Evolutionary conservation across 2,888 invertebrate species (phyloP).

Genomic region (Atrina japonica): DNA sequence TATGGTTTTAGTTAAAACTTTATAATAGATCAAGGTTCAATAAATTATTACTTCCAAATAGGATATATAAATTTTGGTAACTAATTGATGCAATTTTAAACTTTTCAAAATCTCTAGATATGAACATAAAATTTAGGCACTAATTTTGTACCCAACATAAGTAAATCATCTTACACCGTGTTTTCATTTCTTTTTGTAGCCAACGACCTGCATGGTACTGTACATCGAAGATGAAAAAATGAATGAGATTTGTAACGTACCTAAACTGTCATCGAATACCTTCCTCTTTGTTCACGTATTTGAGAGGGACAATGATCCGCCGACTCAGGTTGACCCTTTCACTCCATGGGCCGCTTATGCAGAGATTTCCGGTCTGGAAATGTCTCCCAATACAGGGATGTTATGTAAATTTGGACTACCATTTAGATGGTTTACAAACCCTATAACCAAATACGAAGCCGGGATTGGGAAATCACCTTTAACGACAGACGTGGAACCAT

Average conservation of each 20-base stretch:
- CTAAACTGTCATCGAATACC: slow-evolving; percentile 49
- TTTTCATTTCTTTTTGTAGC: slow-evolving; percentile 42
- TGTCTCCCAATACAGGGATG: slow-evolving; percentile 51
- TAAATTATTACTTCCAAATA: no score
- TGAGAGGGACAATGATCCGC: slow-evolving; percentile 62
- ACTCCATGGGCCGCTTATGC: slow-evolving; percentile 50
- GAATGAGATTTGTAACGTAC: slow-evolving; percentile 58
- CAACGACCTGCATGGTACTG: slow-evolving; percentile 53
- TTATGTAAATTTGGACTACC: slow-evolving; percentile 61
- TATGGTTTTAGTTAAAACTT: no score
- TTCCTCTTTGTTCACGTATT: slow-evolving; percentile 57
- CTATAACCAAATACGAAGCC: slow-evolving; percentile 60
- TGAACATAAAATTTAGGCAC: no score
- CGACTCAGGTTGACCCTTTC: slow-evolving; percentile 38
- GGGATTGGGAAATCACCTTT: slow-evolving; percentile 52
- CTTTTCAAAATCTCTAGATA: no score
- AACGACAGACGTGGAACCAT: slow-evolving; percentile 45
- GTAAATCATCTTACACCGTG: no score
- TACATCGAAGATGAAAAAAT: slow-evolving; percentile 42
- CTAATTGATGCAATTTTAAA: no score
- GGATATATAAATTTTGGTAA: no score
- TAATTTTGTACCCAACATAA: no score
- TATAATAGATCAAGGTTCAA: no score
- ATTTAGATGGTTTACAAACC: slow-evolving; percentile 56
- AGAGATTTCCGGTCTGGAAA: slow-evolving; percentile 46